Evolutionary conservation across 2,797 vertebrate species (phyloP).

Genomic region (Halcyon smyrnensis): DNA sequence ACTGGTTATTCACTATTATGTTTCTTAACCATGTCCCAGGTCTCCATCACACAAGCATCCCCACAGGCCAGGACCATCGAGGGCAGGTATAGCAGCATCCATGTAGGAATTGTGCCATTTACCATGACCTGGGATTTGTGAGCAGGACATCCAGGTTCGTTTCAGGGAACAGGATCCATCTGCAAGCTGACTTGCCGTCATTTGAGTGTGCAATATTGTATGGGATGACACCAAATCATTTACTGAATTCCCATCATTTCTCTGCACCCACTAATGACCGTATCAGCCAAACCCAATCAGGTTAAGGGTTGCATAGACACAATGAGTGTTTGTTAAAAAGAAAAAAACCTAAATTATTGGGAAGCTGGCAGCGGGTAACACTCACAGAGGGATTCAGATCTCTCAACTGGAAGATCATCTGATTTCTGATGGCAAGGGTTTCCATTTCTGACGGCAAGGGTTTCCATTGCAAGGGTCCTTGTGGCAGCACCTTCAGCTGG

Average conservation of each 20-base stretch:
- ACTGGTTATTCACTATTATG: not conserved
- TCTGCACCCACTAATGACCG: not conserved
- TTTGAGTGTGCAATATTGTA: fast-evolving
- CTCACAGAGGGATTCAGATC: not conserved
- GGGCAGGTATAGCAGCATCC: not conserved
- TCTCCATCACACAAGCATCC: not conserved
- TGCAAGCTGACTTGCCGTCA: not conserved
- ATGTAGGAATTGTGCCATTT: not conserved
- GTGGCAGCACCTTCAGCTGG: not conserved
- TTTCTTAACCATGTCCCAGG: not conserved
- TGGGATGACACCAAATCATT: not conserved
- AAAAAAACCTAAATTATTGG: not conserved
- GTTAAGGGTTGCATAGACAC: not conserved
- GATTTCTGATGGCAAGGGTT: not conserved
- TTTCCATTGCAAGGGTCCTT: not conserved
- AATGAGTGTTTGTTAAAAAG: not conserved
- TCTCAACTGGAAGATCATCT: not conserved
- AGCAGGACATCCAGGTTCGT: not conserved
- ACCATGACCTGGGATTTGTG: not conserved
- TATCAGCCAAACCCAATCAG: not conserved
- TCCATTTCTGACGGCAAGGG: no score
- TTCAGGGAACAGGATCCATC: not conserved
- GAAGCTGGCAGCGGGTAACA: not conserved
- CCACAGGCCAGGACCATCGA: fast-evolving
- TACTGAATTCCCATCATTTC: not conserved